Conservation (phyloP, 2,888 invertebrate species). For the Dolichopus griseipennis region DNA sequence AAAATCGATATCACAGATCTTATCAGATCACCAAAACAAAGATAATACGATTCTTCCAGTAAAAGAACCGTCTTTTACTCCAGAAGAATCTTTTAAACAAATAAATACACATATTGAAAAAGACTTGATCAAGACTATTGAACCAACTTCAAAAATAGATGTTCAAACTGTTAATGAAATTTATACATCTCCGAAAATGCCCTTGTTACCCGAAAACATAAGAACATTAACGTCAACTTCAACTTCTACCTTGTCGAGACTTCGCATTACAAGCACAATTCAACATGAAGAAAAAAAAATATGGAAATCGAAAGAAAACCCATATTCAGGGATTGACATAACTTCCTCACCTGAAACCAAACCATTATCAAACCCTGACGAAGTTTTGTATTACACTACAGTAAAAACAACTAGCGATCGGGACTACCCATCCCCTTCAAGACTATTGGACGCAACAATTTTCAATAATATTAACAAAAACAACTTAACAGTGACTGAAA, state of each 20-base stretch:
- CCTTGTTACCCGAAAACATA: constrained; percentile 10
- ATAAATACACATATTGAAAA: background rate
- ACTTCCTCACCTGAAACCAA: constrained; percentile 5
- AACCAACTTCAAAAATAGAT: background rate
- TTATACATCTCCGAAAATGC: background rate
- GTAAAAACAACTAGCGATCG: constrained; percentile 12
- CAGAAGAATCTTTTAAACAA: constrained; percentile 16
- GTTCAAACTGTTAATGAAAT: background rate
- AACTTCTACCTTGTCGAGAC: constrained; percentile 13
- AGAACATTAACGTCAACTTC: constrained; percentile 15
- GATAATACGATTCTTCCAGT: constrained; percentile 18
- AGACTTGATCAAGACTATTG: background rate
- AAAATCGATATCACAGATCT: background rate
- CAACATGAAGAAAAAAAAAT: constrained; percentile 15
- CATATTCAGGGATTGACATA: constrained; percentile 1
- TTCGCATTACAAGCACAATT: constrained; percentile 12
- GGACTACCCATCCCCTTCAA: constrained; percentile 8
- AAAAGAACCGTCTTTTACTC: constrained; percentile 22
- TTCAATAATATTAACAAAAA: too few relatives aligned
- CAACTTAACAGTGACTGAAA: too few relatives aligned
- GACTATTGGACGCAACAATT: background rate
- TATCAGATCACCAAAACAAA: background rate
- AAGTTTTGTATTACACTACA: constrained; percentile 8
- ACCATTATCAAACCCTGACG: constrained; percentile 1
- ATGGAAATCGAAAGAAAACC: constrained; percentile 9